A percentile compares a stretch with the other conserved stretches of the same genome.
Conservation (phyloP, 2,797 vertebrate genomes). For the Melanotaenia pygmaea region DNA sequence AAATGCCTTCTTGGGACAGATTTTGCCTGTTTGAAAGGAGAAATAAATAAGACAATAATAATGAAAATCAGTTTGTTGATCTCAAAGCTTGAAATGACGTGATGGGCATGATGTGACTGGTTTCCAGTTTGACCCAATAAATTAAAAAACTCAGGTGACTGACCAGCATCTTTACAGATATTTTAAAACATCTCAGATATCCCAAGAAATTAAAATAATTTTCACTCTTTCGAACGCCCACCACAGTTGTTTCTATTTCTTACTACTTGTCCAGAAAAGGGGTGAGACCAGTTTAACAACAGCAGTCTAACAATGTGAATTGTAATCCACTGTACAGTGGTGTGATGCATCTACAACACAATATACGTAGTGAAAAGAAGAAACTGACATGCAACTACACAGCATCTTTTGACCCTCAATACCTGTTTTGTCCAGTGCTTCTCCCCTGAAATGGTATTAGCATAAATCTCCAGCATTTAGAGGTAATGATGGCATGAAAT, state of each 20-base stretch:
- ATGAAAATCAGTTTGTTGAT: no score
- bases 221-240: not conserved
- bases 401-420: slow-evolving; percentile 61
- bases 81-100: not conserved
- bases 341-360: slow-evolving; percentile 3
- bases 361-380: slow-evolving; percentile 34
- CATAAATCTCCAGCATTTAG: slow-evolving; percentile 77
- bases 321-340: not conserved
- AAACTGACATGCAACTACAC: slow-evolving; percentile 34
- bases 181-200: not conserved
- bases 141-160: not conserved
- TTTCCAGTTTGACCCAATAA: not conserved
- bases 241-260: not conserved
- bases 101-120: not conserved
- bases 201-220: not conserved
- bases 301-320: not conserved
- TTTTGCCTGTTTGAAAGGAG: not conserved
- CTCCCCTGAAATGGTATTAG: slow-evolving; percentile 75
- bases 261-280: not conserved
- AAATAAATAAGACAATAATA: no score
- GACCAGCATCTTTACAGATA: not conserved
- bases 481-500: slow-evolving; percentile 84
- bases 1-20: not conserved
- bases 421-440: slow-evolving; percentile 66
- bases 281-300: no score